Base-by-base conservation (phyloP, 2,113 vertebrate species). In the Sapajus apella region DNA sequence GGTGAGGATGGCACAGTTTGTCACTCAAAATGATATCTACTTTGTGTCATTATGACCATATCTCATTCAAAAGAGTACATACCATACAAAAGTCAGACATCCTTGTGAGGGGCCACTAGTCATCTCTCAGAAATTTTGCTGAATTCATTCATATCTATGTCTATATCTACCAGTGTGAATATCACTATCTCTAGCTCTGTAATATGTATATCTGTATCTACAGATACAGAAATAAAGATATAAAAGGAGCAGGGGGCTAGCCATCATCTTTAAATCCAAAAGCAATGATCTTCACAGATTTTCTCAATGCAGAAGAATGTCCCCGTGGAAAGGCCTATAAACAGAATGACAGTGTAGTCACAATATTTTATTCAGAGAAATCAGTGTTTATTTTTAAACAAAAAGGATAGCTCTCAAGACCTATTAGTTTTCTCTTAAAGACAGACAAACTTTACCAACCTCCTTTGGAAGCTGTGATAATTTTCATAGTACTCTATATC, bases 311-410 rank as follows among this genome's bases (percentile, higher is more conserved):
- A 77, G 32, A 90, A 90, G 35, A 85, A 84, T 87, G 35, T 95
- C 96, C 75, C 76, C 1, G 0, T 40, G 27, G 94, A 91, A 80
- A 96, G 20, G 20, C 58, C 35, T 95, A 76, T 93, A 96, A 94
- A 91, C 64, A 89, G 83, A 92, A 94, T 52, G 72, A 50, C 83
- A 88, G 12, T 23, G 8, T 16, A 83, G 32, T 93, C 66, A 66
- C 0, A 43, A 47, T 77, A 85, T 79, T 97, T 87, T 87, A 93
- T 93, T 92, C 93, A 68, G 68, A 92, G 40, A 70, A 61, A 97
- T 13, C 23, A 27, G 23, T 90, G 56, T 97, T 97, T 94, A 95
- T 96, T 96, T 96, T 98, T 86, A 85, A 96, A 88, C 56, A 91
- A 85, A 97, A 93, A 50, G 37, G 40, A 91, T 96, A 66, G 23